Conservation (phyloP, 2,797 vertebrate species). For the Sebastes reedi region DNA sequence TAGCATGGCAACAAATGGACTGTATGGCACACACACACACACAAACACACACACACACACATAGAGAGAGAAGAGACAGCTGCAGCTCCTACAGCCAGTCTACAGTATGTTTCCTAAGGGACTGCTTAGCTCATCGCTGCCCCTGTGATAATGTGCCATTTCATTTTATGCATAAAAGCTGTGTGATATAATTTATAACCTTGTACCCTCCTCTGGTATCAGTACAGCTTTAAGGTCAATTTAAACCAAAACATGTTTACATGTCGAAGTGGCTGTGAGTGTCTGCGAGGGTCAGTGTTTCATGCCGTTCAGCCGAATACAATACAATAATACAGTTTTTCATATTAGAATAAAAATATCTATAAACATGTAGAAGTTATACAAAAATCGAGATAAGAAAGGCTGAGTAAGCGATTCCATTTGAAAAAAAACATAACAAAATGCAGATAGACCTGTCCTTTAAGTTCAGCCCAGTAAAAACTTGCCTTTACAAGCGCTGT, state of each 20-base stretch:
- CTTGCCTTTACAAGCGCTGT: not conserved
- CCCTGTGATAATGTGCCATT: constrained; percentile 70
- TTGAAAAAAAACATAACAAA: too few relatives aligned
- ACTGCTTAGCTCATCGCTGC: constrained; percentile 53
- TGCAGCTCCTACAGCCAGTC: constrained; percentile 42
- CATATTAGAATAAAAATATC: too few relatives aligned
- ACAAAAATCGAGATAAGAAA: too few relatives aligned
- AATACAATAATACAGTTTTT: not conserved
- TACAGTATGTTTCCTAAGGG: constrained; percentile 59
- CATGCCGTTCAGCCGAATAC: not conserved
- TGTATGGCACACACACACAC: constrained; percentile 11
- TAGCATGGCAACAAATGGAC: constrained; percentile 51
- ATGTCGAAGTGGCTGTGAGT: not conserved
- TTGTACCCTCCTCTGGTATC: constrained; percentile 29
- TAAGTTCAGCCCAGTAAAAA: not conserved
- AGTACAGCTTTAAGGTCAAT: constrained; percentile 16
- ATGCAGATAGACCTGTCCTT: too few relatives aligned
- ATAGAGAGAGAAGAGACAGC: constrained; percentile 39
- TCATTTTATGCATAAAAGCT: constrained; percentile 67
- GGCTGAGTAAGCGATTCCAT: too few relatives aligned
- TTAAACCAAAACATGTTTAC: not conserved
- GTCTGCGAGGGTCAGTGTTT: not conserved
- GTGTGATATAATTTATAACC: constrained; percentile 55
- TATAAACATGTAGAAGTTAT: too few relatives aligned
- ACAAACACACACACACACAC: constrained; percentile 7